Evolutionary conservation across 2,113 vertebrate genomes (phyloP).

Genomic region (Protobothrops mucrosquamatus): DNA sequence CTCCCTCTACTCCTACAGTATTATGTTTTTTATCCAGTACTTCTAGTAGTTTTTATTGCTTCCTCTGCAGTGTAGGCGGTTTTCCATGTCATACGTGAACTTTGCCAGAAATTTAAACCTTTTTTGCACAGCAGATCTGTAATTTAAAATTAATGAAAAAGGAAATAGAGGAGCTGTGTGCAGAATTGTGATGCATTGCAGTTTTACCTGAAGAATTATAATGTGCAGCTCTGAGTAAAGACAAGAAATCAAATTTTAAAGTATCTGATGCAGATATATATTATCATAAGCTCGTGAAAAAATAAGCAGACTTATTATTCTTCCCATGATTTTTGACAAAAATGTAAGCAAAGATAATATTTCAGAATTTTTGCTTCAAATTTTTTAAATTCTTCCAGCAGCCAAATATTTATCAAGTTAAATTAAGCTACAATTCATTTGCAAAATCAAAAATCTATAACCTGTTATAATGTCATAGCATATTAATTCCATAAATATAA

Average conservation of each 20-base stretch:
- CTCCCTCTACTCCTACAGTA: slow-evolving; percentile 43
- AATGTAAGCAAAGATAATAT: slow-evolving; percentile 11
- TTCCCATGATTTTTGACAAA: slow-evolving; percentile 13
- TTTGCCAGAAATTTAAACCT: slow-evolving; percentile 60
- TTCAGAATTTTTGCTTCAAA: neutral
- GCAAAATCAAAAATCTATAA: neutral
- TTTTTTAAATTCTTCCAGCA: neutral
- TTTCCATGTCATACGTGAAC: slow-evolving; percentile 64
- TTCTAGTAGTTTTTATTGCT: slow-evolving; percentile 58
- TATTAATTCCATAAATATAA: neutral
- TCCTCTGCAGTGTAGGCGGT: slow-evolving; percentile 63
- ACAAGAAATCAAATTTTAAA: neutral
- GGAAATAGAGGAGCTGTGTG: slow-evolving; percentile 48
- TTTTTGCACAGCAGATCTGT: slow-evolving; percentile 60
- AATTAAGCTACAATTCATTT: neutral
- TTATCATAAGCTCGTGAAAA: neutral
- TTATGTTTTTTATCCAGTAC: slow-evolving; percentile 52
- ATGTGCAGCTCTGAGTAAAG: slow-evolving; percentile 29
- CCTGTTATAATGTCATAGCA: neutral
- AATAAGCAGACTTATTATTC: neutral
- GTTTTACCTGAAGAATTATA: slow-evolving; percentile 21
- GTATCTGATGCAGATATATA: neutral
- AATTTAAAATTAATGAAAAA: slow-evolving; percentile 59
- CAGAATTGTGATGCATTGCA: slow-evolving; percentile 43
- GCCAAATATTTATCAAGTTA: neutral